phyloP scores from a whole-genome alignment of 2,888 invertebrate species.

The Hirtodrosophila cameraria region DNA sequence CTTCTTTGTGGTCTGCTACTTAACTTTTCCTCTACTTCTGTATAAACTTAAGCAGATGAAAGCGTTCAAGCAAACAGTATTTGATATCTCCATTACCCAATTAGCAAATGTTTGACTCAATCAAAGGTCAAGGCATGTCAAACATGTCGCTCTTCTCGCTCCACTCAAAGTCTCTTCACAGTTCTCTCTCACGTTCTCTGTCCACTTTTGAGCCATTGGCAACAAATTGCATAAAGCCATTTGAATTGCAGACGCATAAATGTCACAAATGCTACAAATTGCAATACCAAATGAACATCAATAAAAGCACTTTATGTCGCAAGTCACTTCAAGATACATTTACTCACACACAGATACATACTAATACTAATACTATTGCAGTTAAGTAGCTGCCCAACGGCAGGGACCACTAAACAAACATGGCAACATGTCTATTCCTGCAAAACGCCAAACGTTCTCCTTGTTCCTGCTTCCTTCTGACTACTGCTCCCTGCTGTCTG shows the following conservation, averaged over 20 bases:
- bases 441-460: slow-evolving; percentile 42
- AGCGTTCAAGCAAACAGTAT: not conserved
- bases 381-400: slow-evolving; percentile 64
- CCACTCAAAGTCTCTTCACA: not conserved
- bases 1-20: slow-evolving; percentile 31
- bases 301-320: slow-evolving; percentile 78
- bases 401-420: slow-evolving; percentile 67
- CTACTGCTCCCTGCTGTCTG: too few relatives aligned
- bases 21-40: not conserved
- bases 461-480: too few relatives aligned
- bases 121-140: slow-evolving; percentile 18
- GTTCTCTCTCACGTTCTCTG: not conserved
- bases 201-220: slow-evolving; percentile 11
- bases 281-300: slow-evolving; percentile 77
- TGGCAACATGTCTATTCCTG: slow-evolving; percentile 74
- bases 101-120: slow-evolving; percentile 29
- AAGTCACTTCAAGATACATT: slow-evolving; percentile 64
- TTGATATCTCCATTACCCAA: slow-evolving; percentile 26
- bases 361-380: slow-evolving; percentile 14
- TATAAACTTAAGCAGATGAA: too few relatives aligned
- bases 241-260: slow-evolving; percentile 76
- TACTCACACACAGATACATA: slow-evolving; percentile 2
- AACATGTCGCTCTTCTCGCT: slow-evolving; percentile 6
- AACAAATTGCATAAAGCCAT: slow-evolving; percentile 70
- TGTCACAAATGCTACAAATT: slow-evolving; percentile 80